phyloP scores from a whole-genome alignment of 2,797 vertebrate genomes.

The Triplophysa yarkandensis region DNA sequence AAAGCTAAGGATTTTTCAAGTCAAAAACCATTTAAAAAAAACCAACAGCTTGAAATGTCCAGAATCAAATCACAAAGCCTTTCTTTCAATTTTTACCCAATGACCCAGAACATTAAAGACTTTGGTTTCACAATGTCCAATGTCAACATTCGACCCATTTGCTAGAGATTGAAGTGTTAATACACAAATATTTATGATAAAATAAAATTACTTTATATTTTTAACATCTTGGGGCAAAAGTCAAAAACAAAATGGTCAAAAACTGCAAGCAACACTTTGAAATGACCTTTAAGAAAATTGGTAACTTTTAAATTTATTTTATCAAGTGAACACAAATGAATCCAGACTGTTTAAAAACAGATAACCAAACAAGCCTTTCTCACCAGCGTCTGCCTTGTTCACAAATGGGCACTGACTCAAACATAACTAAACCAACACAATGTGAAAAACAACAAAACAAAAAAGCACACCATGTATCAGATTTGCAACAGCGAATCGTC shows the following conservation, averaged over 20 bases:
- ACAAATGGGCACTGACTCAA: slow-evolving; percentile 26
- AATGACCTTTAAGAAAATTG: no score
- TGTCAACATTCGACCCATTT: not conserved
- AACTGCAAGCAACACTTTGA: not conserved
- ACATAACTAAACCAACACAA: slow-evolving; percentile 5
- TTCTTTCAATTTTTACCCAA: not conserved
- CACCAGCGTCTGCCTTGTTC: not conserved
- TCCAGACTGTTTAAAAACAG: not conserved
- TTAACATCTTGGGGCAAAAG: not conserved
- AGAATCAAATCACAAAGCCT: no score
- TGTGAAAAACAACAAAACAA: slow-evolving; percentile 9
- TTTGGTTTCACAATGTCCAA: not conserved
- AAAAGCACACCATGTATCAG: not conserved
- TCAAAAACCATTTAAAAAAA: no score
- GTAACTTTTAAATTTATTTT: no score
- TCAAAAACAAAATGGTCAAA: not conserved
- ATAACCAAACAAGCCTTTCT: slow-evolving; percentile 3
- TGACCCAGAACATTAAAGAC: not conserved
- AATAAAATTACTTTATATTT: not conserved
- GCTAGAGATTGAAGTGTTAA: not conserved
- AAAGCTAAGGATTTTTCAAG: no score
- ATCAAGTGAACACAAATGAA: not conserved
- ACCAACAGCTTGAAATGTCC: no score
- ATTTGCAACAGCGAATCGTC: not conserved
- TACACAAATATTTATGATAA: not conserved